Base-by-base conservation (phyloP, 2,113 vertebrate species). In the Leptobrachium ailaonicum region DNA sequence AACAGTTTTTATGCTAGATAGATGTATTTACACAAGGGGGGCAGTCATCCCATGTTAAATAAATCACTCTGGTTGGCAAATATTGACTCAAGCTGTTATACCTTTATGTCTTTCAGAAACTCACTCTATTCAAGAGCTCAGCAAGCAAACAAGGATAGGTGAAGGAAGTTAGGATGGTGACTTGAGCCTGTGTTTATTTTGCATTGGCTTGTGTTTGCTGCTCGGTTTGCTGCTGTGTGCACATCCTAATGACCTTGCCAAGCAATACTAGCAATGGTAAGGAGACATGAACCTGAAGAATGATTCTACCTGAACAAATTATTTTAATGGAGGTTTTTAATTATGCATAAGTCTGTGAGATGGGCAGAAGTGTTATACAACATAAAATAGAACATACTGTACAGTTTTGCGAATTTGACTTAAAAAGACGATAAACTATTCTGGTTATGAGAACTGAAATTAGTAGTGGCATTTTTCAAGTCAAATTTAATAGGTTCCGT, bases 71-170 rank as follows among this genome's bases (percentile, higher is more conserved):
- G 83, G 60, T 85, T 14, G 6, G 86, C 87, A 94, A 94, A 94
- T 94, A 94, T 94, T 94, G 90, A 93, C 90, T 89, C 86, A 91
- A 92, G 87, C 88, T 92, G 90, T 88, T 92, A 90, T 2, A 76
- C 88, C 90, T 91, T 92, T 91, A 88, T 91, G 88, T 91, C 87
- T 92, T 93, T 92, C 92, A 91, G 88, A 87, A 88, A 82, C 86
- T 90, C 86, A 86, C 87, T 89, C 84, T 87, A 85, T 92, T 94
- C 83, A 83, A 92, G 87, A 90, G 90, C 86, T 91, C 90, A 90
- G 88, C 85, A 92, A 91, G 90, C 91, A 92, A 92, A 94, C 90
- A 92, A 88, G 89, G 89, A 85, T 87, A 90, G 91, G 90, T 92
- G 92, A 84, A 90, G 92, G 91, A 93, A 93, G 90, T 91, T 87